Conservation (phyloP, 2,888 invertebrate genomes). For the Lissocephala sabroskyi region DNA sequence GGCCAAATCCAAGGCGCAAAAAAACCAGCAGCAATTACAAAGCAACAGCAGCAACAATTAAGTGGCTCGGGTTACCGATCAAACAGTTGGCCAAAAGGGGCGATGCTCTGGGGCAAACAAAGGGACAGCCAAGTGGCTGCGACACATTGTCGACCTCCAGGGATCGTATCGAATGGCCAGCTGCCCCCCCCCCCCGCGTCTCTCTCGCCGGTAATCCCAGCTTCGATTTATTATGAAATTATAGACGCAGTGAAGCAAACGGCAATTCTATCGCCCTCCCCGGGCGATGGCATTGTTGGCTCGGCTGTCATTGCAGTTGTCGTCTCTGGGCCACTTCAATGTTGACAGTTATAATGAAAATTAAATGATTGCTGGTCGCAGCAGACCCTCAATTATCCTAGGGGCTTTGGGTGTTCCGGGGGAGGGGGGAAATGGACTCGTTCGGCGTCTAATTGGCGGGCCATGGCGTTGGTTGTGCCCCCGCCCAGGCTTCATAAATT, state of each 20-base stretch:
- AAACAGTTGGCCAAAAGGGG: not conserved
- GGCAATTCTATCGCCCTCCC: too few relatives aligned
- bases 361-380: conserved; percentile 37
- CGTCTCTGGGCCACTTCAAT: conserved; percentile 14
- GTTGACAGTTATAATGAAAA: conserved; percentile 15
- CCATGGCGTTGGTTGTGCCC: too few relatives aligned
- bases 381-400: too few relatives aligned
- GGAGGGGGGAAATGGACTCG: too few relatives aligned
- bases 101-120: not conserved
- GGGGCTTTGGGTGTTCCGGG: too few relatives aligned
- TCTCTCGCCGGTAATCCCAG: not conserved
- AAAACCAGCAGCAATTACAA: conserved; percentile 21
- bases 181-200: not conserved
- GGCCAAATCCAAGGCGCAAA: conserved; percentile 2
- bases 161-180: conserved; percentile 9
- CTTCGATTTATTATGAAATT: conserved; percentile 2
- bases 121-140: not conserved
- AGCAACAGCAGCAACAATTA: conserved; percentile 27
- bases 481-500: not conserved
- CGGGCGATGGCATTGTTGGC: too few relatives aligned
- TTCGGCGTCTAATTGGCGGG: too few relatives aligned
- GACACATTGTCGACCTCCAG: not conserved
- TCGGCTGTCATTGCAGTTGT: not conserved
- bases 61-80: conserved; percentile 23
- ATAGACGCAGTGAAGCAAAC: not conserved